Percentiles rank a stretch among this genome's conserved stretches.
Evolutionary conservation across 2,797 vertebrate genomes (phyloP).

Genomic region (Scomberomorus guttatus): DNA sequence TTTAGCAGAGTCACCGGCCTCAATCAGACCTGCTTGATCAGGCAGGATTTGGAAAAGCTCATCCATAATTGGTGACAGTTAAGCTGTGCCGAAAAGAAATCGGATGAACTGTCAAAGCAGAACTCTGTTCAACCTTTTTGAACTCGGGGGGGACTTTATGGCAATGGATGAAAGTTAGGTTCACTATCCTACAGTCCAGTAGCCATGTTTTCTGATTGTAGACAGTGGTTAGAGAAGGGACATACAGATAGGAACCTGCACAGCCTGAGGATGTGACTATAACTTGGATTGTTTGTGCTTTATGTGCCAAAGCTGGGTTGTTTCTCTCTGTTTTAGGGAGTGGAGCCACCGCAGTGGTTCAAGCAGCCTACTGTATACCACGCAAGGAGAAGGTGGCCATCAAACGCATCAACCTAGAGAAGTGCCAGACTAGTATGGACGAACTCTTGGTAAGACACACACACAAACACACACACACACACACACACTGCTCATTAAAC

Average conservation of each 20-base stretch:
- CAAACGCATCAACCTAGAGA: constrained; percentile 98
- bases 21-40: constrained; percentile 39
- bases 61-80: constrained; percentile 69
- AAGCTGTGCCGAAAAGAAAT: constrained; percentile 46
- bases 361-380: constrained; percentile 93
- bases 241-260: constrained; percentile 10
- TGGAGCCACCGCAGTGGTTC: constrained; percentile 97
- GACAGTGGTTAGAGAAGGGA: neutral
- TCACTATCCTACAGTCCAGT: neutral
- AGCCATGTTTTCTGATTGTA: neutral
- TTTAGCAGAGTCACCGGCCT: constrained; percentile 36
- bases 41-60: constrained; percentile 50
- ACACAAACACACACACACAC: neutral
- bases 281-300: neutral
- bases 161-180: constrained; percentile 29
- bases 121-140: constrained; percentile 40
- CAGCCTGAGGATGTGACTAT: neutral
- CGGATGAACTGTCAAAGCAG: constrained; percentile 36
- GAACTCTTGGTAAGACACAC: constrained; percentile 93
- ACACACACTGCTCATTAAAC: neutral
- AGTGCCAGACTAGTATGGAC: constrained; percentile 99
- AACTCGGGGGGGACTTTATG: constrained; percentile 20
- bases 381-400: constrained; percentile 98
- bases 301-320: neutral
- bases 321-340: constrained; percentile 87